Evolutionary conservation across 2,888 invertebrate genomes (phyloP).

Genomic region (Tiliacea aurago): DNA sequence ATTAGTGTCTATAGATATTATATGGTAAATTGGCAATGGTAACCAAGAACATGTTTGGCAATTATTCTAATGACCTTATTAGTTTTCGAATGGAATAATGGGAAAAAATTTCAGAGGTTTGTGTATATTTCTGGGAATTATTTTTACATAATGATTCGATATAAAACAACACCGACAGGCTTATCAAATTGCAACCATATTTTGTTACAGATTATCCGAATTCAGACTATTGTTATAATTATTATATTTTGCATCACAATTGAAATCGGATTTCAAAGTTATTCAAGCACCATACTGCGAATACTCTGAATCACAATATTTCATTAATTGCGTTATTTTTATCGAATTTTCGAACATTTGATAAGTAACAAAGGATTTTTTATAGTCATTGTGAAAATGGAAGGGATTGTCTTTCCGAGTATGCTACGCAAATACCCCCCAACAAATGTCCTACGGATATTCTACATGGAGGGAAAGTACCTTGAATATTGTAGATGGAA

Average conservation of each 20-base stretch:
- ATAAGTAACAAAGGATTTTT: not conserved
- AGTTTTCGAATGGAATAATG: not conserved
- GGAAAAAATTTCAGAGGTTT: not conserved
- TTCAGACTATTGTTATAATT: not conserved
- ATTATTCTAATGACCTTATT: not conserved
- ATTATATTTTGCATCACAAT: not conserved
- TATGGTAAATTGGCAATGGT: too few relatives aligned
- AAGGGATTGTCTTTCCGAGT: not conserved
- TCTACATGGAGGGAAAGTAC: too few relatives aligned
- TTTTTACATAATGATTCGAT: not conserved
- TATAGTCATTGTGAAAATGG: not conserved
- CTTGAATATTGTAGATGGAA: too few relatives aligned
- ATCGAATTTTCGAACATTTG: not conserved
- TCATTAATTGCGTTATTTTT: not conserved
- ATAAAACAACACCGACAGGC: not conserved
- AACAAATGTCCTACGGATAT: too few relatives aligned
- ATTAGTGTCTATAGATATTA: not conserved
- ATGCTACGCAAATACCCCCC: not conserved
- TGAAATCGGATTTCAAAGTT: constrained; percentile 2
- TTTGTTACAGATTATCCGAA: constrained; percentile 4
- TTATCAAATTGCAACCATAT: constrained; percentile 40
- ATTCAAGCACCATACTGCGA: not conserved
- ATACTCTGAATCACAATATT: not conserved
- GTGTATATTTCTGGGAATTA: not conserved
- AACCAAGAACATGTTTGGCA: not conserved